Evolutionary conservation across 53 echinoderm and acorn worm species (phyloP).

Genomic region (Hippasteria phrygiana): DNA sequence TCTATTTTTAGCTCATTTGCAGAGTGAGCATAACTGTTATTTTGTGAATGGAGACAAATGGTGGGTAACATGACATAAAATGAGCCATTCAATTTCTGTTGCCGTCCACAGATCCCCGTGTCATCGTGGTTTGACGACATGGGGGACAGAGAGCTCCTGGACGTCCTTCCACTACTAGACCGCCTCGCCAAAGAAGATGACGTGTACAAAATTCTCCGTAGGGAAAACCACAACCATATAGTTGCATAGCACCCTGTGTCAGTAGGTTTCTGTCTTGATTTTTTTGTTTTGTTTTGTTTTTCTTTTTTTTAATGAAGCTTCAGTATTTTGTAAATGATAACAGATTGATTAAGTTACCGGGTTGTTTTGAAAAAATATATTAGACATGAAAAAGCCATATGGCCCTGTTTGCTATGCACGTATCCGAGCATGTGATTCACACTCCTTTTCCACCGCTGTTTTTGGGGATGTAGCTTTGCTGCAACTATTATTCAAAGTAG

Average conservation of each 20-base stretch:
- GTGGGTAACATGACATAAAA: neutral
- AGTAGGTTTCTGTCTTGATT: slow-evolving; percentile 18
- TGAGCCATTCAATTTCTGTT: neutral
- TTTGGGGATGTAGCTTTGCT: too few species aligned
- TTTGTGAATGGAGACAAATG: too few species aligned
- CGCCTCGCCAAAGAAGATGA: slow-evolving; percentile 92
- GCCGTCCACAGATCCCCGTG: slow-evolving; percentile 85
- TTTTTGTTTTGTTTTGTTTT: neutral
- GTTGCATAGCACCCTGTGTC: slow-evolving; percentile 77
- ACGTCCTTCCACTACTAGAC: slow-evolving; percentile 93
- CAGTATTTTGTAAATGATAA: slow-evolving; percentile 62
- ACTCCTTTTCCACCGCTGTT: too few species aligned
- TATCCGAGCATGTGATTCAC: too few species aligned
- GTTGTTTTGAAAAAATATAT: neutral
- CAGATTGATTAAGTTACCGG: neutral
- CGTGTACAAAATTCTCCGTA: slow-evolving; percentile 94
- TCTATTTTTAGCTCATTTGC: too few species aligned
- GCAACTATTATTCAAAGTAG: neutral
- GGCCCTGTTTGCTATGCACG: neutral
- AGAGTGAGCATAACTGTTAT: too few species aligned
- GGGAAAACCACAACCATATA: slow-evolving; percentile 99
- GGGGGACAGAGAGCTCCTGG: slow-evolving; percentile 93
- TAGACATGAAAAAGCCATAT: neutral
- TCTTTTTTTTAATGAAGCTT: slow-evolving; percentile 6
- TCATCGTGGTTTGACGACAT: slow-evolving; percentile 99